These are phyloP conservation scores for Meloidogyne floridensis DNA, from an alignment of 1,140 invertebrate genomes.

Conservation along the genomic window DNA sequence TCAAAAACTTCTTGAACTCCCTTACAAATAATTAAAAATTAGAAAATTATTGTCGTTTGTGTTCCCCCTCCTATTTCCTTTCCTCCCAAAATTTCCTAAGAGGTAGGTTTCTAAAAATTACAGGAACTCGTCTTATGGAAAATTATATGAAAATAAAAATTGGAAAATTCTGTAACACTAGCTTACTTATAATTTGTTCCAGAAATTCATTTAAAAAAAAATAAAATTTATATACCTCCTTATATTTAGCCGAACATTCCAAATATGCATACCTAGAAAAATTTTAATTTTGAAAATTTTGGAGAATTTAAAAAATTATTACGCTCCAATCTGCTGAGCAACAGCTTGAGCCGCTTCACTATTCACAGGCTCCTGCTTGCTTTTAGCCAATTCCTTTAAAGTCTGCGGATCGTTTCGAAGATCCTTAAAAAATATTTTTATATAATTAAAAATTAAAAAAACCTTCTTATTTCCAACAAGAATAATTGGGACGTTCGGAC, in stretches of 20 bases:
- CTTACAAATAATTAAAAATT: slow-evolving; percentile 67
- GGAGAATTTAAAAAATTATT: background rate
- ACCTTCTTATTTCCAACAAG: slow-evolving; percentile 92
- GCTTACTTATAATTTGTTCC: too few relatives aligned
- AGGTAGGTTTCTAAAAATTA: too few relatives aligned
- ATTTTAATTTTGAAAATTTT: too few relatives aligned
- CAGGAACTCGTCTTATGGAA: too few relatives aligned
- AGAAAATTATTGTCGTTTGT: too few relatives aligned
- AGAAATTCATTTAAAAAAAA: background rate
- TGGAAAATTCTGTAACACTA: too few relatives aligned
- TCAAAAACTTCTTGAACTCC: slow-evolving; percentile 98
- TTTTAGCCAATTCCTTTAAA: slow-evolving; percentile 90
- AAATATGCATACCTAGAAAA: slow-evolving; percentile 85
- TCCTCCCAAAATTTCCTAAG: too few relatives aligned
- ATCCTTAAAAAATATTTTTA: slow-evolving; percentile 65
- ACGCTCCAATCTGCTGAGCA: background rate
- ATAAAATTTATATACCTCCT: slow-evolving; percentile 74
- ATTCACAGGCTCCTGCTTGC: slow-evolving; percentile 76
- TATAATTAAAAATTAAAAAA: background rate
- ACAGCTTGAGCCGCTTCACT: background rate
- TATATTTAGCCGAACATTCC: slow-evolving; percentile 98
- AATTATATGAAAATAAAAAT: too few relatives aligned
- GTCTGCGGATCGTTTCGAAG: slow-evolving; percentile 75
- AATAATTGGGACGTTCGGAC: slow-evolving; percentile 93
- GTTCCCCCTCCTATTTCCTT: too few relatives aligned